Evolutionary conservation across 2,797 vertebrate genomes (phyloP).

Genomic region (Argyrosomus regius): DNA sequence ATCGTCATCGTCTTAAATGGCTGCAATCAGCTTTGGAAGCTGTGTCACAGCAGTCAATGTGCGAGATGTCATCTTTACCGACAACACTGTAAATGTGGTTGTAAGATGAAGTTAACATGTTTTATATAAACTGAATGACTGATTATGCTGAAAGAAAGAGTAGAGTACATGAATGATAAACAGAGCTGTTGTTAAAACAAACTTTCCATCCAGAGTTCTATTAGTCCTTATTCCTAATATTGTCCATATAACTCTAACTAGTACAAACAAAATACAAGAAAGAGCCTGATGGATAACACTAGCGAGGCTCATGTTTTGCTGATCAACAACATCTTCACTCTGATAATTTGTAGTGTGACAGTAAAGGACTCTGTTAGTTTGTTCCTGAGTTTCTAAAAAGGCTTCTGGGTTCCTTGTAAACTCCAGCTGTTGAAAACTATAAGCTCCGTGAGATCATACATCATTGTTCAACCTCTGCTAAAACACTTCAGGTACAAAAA

Average conservation of each 20-base stretch:
- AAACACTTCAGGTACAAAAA: constrained; percentile 1
- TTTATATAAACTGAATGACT: background rate
- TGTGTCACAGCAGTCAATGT: background rate
- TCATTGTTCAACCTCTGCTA: constrained; percentile 7
- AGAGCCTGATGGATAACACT: background rate
- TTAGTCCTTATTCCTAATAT: background rate
- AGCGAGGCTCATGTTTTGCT: background rate
- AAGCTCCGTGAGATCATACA: background rate
- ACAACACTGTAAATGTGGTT: constrained; percentile 2
- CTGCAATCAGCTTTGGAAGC: too few relatives aligned
- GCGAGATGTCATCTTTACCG: background rate
- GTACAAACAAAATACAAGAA: background rate
- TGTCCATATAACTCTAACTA: background rate
- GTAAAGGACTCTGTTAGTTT: background rate
- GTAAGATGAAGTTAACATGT: background rate
- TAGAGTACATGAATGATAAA: background rate
- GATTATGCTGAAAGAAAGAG: background rate
- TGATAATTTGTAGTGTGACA: background rate
- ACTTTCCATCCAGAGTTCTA: background rate
- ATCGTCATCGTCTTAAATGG: too few relatives aligned
- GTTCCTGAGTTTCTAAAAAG: constrained; percentile 2
- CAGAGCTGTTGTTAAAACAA: too few relatives aligned
- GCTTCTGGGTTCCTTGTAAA: background rate
- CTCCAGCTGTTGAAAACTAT: background rate
- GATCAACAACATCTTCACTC: background rate